These are phyloP conservation scores for Podabrus alpinus DNA, from an alignment of 2,888 invertebrate species.

Conservation along the genomic window DNA sequence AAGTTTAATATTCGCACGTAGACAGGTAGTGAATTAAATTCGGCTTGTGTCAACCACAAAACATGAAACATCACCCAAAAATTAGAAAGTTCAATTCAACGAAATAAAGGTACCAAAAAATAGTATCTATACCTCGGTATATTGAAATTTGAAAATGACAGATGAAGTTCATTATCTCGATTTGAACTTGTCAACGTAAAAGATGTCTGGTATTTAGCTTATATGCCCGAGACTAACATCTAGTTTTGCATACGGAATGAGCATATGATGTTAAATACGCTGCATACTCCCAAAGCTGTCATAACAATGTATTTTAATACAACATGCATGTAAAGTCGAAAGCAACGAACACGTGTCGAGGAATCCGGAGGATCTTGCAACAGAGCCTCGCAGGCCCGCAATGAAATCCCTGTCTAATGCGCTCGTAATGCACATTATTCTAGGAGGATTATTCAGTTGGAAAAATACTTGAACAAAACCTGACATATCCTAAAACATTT, in stretches of 20 bases:
- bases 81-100: neutral
- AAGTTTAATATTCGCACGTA: slow-evolving; percentile 30
- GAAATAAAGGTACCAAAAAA: neutral
- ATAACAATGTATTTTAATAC: slow-evolving; percentile 53
- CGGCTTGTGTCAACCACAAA: slow-evolving; percentile 18
- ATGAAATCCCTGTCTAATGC: slow-evolving; percentile 44
- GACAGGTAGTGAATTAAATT: slow-evolving; percentile 15
- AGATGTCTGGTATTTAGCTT: slow-evolving; percentile 32
- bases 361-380: slow-evolving; percentile 33
- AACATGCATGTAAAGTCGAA: slow-evolving; percentile 47
- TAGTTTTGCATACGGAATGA: slow-evolving; percentile 47
- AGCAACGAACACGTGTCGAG: slow-evolving; percentile 45
- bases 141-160: neutral
- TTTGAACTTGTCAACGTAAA: slow-evolving; percentile 16
- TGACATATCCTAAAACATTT: slow-evolving; percentile 20
- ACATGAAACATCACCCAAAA: neutral
- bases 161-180: neutral
- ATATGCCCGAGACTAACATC: slow-evolving; percentile 24
- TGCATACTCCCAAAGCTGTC: slow-evolving; percentile 49
- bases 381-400: slow-evolving; percentile 38
- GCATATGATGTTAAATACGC: slow-evolving; percentile 47
- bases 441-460: slow-evolving; percentile 37
- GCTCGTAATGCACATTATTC: slow-evolving; percentile 41
- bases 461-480: slow-evolving; percentile 33
- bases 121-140: neutral